These are phyloP conservation scores for Bergia sp. DNA, from an alignment of 92 coral and sea anemone species.

Conservation along the genomic window DNA sequence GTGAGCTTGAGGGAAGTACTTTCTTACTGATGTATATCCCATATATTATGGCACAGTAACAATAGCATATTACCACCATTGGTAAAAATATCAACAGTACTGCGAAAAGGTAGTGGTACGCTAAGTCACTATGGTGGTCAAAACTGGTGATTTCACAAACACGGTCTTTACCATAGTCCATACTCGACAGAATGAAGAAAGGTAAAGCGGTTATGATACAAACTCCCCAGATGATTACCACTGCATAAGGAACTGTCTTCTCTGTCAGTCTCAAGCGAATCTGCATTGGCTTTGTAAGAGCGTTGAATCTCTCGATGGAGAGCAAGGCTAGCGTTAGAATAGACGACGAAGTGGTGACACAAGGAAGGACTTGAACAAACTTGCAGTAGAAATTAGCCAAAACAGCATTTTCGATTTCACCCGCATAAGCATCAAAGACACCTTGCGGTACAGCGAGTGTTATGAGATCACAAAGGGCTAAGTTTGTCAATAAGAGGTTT, in stretches of 20 bases:
- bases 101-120: neutral
- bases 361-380: neutral
- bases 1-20: neutral
- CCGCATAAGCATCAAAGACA: neutral
- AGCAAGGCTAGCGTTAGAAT: neutral
- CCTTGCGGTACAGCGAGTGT: neutral
- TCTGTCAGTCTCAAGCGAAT: neutral
- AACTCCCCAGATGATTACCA: neutral
- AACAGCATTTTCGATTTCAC: neutral
- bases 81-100: neutral
- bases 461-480: neutral
- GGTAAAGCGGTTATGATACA: neutral
- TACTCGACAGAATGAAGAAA: neutral
- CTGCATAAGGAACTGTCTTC: neutral
- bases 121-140: neutral
- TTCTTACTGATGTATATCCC: neutral
- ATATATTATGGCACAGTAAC: slow-evolving; percentile 2
- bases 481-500: neutral
- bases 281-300: slow-evolving; percentile 12
- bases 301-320: slow-evolving; percentile 1
- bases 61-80: neutral
- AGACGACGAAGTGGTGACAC: neutral
- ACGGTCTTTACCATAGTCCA: neutral
- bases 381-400: neutral
- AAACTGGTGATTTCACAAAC: neutral